phyloP scores from a whole-genome alignment of 2,797 vertebrate species.

The Melanotaenia trifasciata region DNA sequence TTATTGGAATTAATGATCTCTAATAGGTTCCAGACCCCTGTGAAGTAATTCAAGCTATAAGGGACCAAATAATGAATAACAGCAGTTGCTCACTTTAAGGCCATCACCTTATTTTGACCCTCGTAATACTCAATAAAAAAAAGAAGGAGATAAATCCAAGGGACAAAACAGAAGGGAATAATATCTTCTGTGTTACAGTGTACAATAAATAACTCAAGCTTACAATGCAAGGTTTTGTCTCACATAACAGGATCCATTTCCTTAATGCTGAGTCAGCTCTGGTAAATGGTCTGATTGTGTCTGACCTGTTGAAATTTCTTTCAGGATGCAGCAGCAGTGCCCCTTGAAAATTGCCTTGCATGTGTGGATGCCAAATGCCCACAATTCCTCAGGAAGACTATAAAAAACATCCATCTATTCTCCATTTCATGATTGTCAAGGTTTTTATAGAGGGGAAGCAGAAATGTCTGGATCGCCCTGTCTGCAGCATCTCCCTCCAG shows the following conservation, averaged over 20 bases:
- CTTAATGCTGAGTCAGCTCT: not conserved
- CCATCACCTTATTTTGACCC: conserved; percentile 47
- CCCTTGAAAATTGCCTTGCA: not conserved
- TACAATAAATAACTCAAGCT: not conserved
- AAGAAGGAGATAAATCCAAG: not conserved
- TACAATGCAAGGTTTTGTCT: conserved; percentile 8
- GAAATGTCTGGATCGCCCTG: not conserved
- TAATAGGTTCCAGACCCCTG: conserved; percentile 47
- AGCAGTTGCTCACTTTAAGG: conserved; percentile 38
- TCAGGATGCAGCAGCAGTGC: not conserved
- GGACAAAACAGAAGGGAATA: conserved; percentile 6
- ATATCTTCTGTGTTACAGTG: not conserved
- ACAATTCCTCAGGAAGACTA: not conserved
- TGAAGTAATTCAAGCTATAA: conserved; percentile 54
- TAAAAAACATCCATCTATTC: conserved; percentile 8
- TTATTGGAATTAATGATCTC: conserved; percentile 50
- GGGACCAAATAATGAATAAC: conserved; percentile 57
- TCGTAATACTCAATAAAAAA: conserved; percentile 48
- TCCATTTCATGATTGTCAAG: not conserved
- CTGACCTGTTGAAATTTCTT: not conserved
- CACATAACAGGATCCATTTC: not conserved
- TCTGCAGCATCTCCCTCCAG: not conserved
- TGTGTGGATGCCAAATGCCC: not conserved
- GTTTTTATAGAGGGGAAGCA: not conserved
- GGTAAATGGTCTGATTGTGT: not conserved